Conservation (phyloP, 2,888 invertebrate species). For the Cheilosia scutellata region DNA sequence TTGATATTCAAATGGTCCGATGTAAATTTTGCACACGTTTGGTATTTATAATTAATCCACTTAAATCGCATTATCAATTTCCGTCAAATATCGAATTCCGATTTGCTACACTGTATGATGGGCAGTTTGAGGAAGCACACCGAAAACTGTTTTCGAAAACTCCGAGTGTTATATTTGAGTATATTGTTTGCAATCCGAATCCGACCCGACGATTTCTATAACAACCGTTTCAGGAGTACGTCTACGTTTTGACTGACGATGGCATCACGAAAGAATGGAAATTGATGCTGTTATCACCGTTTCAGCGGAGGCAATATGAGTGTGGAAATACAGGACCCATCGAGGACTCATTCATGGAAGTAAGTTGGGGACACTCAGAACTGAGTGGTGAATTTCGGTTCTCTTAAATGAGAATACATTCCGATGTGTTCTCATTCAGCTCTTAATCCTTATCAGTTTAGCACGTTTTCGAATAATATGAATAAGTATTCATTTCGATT, state of each 20-base stretch:
- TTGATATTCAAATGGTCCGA: constrained; percentile 23
- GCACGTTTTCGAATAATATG: constrained; percentile 13
- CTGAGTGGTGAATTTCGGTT: constrained; percentile 27
- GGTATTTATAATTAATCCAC: constrained; percentile 45
- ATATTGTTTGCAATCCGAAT: not conserved
- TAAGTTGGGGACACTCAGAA: constrained; percentile 6
- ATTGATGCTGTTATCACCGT: constrained; percentile 71
- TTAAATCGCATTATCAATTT: constrained; percentile 40
- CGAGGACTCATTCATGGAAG: constrained; percentile 27
- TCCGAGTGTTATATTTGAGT: constrained; percentile 8
- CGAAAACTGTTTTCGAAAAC: constrained; percentile 9
- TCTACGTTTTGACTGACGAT: constrained; percentile 58
- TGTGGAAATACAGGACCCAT: constrained; percentile 9
- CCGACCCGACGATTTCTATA: not conserved
- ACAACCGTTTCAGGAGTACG: constrained; percentile 48
- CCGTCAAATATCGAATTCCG: constrained; percentile 18
- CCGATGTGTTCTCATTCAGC: not conserved
- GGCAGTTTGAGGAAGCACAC: not conserved
- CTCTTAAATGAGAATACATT: constrained; percentile 36
- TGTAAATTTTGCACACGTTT: constrained; percentile 5
- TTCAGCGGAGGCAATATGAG: constrained; percentile 25
- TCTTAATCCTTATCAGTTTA: constrained; percentile 59
- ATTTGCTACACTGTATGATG: constrained; percentile 2
- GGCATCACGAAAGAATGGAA: constrained; percentile 46
- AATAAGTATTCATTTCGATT: constrained; percentile 35